A percentile compares a stretch with the other conserved stretches of the same genome.
phyloP scores from a whole-genome alignment of 2,888 invertebrate species.

The Ophonus ardosiacus region DNA sequence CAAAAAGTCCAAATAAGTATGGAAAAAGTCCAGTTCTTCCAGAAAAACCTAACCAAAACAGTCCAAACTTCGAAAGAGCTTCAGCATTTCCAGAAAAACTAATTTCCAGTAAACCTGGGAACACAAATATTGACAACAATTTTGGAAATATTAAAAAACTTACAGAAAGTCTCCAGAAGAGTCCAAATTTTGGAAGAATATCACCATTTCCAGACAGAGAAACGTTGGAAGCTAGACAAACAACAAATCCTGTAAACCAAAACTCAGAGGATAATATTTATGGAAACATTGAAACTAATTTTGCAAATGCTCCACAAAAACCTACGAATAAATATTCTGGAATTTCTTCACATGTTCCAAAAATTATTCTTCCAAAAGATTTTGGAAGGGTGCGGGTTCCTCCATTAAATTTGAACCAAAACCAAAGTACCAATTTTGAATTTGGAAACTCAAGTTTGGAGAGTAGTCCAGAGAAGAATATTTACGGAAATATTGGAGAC shows the following conservation, averaged over 20 bases:
- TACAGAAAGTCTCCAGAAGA: neutral
- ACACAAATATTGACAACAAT: neutral
- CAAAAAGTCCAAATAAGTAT: neutral
- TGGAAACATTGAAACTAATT: neutral
- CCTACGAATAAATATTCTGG: neutral
- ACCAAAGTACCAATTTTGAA: too few relatives aligned
- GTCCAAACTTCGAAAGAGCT: neutral
- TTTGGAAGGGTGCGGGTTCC: too few relatives aligned
- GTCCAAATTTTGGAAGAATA: neutral
- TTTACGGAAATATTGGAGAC: neutral
- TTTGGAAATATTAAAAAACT: neutral
- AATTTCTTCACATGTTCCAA: too few relatives aligned
- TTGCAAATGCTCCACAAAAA: neutral
- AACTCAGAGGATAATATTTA: neutral
- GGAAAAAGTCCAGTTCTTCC: neutral
- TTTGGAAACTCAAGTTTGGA: too few relatives aligned
- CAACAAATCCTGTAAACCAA: neutral
- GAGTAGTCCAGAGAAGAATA: neutral
- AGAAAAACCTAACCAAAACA: neutral
- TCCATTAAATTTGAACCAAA: too few relatives aligned
- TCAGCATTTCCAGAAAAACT: neutral
- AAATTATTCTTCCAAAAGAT: too few relatives aligned
- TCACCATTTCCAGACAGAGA: neutral
- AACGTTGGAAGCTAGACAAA: neutral
- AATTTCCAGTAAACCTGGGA: neutral